These are phyloP conservation scores for Sphinx pinastri DNA, from an alignment of 2,888 invertebrate genomes.

Conservation along the genomic window DNA sequence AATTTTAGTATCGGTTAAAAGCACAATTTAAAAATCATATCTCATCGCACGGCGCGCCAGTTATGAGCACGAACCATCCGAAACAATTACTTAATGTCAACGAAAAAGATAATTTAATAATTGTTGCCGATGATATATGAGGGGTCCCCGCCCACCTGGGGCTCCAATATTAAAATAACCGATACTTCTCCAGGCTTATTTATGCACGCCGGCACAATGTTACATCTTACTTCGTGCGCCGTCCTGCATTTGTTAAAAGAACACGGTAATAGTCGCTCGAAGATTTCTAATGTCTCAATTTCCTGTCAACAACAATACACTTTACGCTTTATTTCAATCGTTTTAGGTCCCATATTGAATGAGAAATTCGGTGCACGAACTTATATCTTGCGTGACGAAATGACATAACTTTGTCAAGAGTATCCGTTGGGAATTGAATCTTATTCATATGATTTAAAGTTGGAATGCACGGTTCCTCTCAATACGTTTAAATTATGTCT, in stretches of 20 bases:
- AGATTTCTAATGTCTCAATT: constrained; percentile 84
- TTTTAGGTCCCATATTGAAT: constrained; percentile 47
- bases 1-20: constrained; percentile 59
- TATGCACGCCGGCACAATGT: constrained; percentile 75
- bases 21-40: constrained; percentile 69
- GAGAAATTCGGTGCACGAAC: constrained; percentile 59
- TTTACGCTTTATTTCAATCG: constrained; percentile 45
- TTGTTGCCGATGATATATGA: constrained; percentile 79
- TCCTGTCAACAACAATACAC: constrained; percentile 47
- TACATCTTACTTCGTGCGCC: constrained; percentile 79
- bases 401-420: constrained; percentile 45
- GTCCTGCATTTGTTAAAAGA: constrained; percentile 82
- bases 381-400: constrained; percentile 47
- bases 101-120: constrained; percentile 84
- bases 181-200: constrained; percentile 74
- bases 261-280: constrained; percentile 80
- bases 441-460: constrained; percentile 46
- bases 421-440: constrained; percentile 48
- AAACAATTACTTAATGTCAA: constrained; percentile 84
- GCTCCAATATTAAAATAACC: constrained; percentile 76
- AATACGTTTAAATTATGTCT: constrained; percentile 80
- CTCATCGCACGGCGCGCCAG: constrained; percentile 66
- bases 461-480: constrained; percentile 50
- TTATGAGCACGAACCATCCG: constrained; percentile 62
- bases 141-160: constrained; percentile 79